Evolutionary conservation across 53 echinoderm and acorn worm genomes (phyloP), one percentile per base, ranked within the genome.

Genomic region (Astropecten irregularis): DNA sequence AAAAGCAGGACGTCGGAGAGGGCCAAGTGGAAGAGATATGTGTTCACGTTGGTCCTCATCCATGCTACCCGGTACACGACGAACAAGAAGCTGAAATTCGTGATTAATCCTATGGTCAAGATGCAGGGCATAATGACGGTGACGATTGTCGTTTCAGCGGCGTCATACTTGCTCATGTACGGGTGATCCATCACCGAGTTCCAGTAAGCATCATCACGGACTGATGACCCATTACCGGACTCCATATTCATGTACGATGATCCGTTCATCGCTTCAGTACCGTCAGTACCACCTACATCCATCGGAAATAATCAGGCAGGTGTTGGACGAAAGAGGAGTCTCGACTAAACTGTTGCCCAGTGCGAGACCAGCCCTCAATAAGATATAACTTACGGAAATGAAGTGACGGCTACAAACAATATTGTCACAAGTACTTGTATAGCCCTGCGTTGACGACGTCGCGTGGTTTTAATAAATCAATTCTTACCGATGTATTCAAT

Each of bases 11-110:
- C 69, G 57, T 93, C 95, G 22, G 88, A 86, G 16, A 92, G 62
- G 23, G 92, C 95, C 32, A 95, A 76, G 49, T 93, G 90, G 4
- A 90, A 77, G 18, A 95, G 90, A 39, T 92, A 90, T 13, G 85
- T 77, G 68, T 93, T 95, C 5, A 92, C 88, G 15, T 88, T 90
- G 34, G 92, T 92, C 38, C 88, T 64, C 92, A 93, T 93, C 36
- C 90, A 92, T 27, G 85, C 76, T 7, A 95, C 82, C 25, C 92
- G 87, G 36, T 84, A 90, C 7, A 90, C 87, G 4, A 95, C 92
- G 50, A 84, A 95, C 19, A 95, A 66, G 72, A 95, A 95, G 11
- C 85, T 89, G 8, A 68, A 66, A 64, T 95, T 95, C 16, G 95
- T 87, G 33, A 83, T 64, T 39, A 95, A 39, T 25, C 95, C 95